phyloP scores from a whole-genome alignment of 2,113 vertebrate genomes.

The Daubentonia madagascariensis region DNA sequence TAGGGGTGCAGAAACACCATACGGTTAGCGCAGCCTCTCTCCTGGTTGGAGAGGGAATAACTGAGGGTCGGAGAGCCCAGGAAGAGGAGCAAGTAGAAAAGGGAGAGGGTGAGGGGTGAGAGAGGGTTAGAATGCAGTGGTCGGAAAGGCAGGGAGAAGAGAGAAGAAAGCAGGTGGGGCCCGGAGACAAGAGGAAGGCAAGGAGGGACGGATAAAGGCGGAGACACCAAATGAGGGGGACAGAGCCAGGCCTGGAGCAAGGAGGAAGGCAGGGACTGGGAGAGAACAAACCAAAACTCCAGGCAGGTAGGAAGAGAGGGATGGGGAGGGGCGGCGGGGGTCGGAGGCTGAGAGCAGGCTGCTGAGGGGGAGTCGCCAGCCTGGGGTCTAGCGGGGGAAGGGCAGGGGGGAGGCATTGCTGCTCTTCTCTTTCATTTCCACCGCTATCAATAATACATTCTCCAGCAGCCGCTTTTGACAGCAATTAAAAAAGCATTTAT shows the following conservation, averaged over 20 bases:
- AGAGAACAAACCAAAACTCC: not conserved
- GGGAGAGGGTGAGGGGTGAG: not conserved
- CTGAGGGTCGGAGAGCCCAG: not conserved
- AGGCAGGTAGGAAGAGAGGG: not conserved
- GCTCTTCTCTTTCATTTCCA: slow-evolving; percentile 68
- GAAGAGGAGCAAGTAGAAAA: not conserved
- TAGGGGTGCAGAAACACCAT: not conserved
- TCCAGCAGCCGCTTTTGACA: slow-evolving; percentile 77
- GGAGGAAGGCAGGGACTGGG: not conserved
- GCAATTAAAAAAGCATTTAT: slow-evolving; percentile 84
- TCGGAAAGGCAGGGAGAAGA: not conserved
- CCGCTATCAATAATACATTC: slow-evolving; percentile 82
- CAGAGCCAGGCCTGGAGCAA: not conserved
- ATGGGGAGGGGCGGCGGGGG: accelerated
- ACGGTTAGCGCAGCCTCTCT: accelerated
- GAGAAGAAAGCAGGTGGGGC: not conserved
- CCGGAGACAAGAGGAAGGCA: not conserved
- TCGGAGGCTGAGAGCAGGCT: no score
- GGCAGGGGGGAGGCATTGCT: not conserved
- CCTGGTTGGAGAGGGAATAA: not conserved
- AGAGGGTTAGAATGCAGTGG: not conserved
- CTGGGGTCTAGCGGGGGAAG: not conserved
- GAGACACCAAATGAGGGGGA: no score
- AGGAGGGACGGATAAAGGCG: not conserved
- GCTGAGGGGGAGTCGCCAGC: accelerated